A percentile compares a stretch with the other conserved stretches of the same genome.
Evolutionary conservation across 2,888 invertebrate species (phyloP).

Genomic region (Heliconius aoede): DNA sequence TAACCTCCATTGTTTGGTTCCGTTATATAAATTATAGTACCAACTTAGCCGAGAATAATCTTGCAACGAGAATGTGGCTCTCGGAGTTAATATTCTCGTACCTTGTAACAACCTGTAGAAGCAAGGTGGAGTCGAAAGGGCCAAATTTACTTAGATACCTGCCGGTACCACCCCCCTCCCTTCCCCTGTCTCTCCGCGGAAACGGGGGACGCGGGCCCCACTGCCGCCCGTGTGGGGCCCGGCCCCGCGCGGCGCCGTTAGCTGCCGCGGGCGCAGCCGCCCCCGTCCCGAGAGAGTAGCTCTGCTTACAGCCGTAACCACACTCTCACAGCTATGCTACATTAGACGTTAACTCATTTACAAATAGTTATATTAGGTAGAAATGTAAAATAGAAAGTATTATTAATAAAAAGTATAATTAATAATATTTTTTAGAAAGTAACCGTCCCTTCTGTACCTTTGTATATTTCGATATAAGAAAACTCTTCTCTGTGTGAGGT

Average conservation of each 20-base stretch:
- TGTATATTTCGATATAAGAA: too few species aligned
- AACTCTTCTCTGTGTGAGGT: too few species aligned
- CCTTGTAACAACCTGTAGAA: conserved; percentile 45
- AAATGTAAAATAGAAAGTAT: too few species aligned
- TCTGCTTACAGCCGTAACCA: conserved; percentile 8
- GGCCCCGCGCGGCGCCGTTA: conserved; percentile 37
- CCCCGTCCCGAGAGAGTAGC: conserved; percentile 26
- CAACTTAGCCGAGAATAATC: not conserved
- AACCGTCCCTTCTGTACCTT: not conserved
- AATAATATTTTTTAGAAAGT: conserved; percentile 4
- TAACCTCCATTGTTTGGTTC: not conserved
- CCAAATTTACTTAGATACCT: conserved; percentile 50
- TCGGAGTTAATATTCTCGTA: conserved; percentile 46
- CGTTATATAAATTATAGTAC: not conserved
- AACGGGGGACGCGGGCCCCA: conserved; percentile 17
- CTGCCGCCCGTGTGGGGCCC: conserved; percentile 22
- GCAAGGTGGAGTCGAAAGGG: conserved; percentile 55
- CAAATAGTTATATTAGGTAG: not conserved
- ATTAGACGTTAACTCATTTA: not conserved
- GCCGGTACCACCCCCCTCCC: conserved; percentile 29
- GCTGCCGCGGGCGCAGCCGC: conserved; percentile 42
- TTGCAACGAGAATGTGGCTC: conserved; percentile 1
- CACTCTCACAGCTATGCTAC: not conserved
- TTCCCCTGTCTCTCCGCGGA: conserved; percentile 13
- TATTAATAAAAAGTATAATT: too few species aligned